Evolutionary conservation across 2,113 vertebrate genomes (phyloP).

Genomic region (Camelus bactrianus): DNA sequence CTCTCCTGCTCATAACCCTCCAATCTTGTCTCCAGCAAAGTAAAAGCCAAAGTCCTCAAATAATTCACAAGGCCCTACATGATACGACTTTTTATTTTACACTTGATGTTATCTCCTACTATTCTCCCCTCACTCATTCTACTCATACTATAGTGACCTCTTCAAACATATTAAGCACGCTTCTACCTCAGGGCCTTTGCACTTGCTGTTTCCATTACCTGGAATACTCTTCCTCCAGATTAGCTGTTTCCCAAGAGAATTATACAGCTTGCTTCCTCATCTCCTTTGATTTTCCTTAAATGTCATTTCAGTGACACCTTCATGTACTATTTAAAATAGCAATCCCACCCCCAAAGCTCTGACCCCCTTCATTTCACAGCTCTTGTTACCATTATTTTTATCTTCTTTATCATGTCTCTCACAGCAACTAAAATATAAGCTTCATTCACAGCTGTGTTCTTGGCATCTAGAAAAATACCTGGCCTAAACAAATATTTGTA

Average conservation of each 20-base stretch:
- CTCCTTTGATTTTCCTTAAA: constrained; percentile 8
- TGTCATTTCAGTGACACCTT: not conserved
- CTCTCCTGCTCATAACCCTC: not conserved
- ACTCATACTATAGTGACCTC: not conserved
- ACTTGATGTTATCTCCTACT: not conserved
- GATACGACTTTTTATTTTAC: not conserved
- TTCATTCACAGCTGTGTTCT: not conserved
- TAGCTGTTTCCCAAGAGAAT: not conserved
- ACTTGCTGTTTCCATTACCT: not conserved
- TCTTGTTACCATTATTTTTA: not conserved
- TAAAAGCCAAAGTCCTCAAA: constrained; percentile 2
- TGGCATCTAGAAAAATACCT: not conserved
- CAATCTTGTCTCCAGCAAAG: not conserved
- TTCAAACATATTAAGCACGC: not conserved
- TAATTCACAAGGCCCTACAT: not conserved
- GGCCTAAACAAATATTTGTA: constrained; percentile 40
- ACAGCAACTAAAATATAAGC: not conserved
- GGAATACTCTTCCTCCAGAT: not conserved
- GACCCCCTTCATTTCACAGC: not conserved
- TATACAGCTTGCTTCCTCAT: not conserved
- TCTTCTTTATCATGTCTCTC: not conserved
- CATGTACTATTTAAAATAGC: not conserved
- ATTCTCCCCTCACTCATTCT: not conserved
- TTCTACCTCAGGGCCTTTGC: not conserved
- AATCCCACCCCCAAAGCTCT: not conserved